phyloP scores from a whole-genome alignment of 1,140 invertebrate genomes.

The Penaeus japonicus region DNA sequence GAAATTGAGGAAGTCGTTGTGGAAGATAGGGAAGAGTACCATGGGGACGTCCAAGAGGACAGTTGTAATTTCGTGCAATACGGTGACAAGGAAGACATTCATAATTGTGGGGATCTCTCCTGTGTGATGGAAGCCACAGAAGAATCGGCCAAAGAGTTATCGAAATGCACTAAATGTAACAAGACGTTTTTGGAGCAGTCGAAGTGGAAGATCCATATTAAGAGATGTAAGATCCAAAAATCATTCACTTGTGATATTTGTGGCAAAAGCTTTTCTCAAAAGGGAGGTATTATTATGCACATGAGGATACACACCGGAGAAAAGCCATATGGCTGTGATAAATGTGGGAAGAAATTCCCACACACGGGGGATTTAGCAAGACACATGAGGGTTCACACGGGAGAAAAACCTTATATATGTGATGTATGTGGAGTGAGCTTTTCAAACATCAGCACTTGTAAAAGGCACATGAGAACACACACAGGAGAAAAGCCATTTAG shows the following conservation, averaged over 20 bases:
- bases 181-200: too few species aligned
- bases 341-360: slow-evolving; percentile 1
- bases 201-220: too few species aligned
- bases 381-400: neutral
- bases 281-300: neutral
- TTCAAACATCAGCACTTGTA: neutral
- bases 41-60: too few species aligned
- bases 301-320: neutral
- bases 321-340: neutral
- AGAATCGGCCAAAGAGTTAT: too few species aligned
- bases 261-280: neutral
- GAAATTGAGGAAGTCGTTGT: too few species aligned
- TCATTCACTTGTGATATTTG: neutral
- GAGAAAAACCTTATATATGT: neutral
- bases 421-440: neutral
- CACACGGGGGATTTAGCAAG: neutral
- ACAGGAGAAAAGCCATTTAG: neutral
- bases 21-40: too few species aligned
- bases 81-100: too few species aligned
- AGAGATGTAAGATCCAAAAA: too few species aligned
- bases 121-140: too few species aligned
- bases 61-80: too few species aligned
- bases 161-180: too few species aligned
- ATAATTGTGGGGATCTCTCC: too few species aligned
- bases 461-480: neutral